Conservation (phyloP, 2,888 invertebrate species). For the Sarcophaga caerulescens region DNA sequence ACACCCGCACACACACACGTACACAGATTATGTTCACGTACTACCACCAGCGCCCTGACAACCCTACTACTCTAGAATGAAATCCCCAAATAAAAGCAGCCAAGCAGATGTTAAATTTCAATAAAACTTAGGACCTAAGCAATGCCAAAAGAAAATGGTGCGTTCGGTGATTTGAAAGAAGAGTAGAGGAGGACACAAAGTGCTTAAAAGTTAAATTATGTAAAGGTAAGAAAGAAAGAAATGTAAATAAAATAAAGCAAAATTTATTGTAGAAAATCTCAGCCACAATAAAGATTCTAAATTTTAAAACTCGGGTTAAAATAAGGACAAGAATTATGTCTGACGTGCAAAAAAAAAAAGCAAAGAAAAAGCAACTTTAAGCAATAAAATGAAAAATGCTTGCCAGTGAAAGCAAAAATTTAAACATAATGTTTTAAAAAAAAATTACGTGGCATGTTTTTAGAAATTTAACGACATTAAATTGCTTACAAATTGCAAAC, state of each 20-base stretch:
- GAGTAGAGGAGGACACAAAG: background rate
- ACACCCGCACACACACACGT: too few relatives aligned
- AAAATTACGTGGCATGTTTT: too few relatives aligned
- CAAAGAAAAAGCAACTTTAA: too few relatives aligned
- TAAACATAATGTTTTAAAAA: too few relatives aligned
- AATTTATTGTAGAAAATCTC: background rate
- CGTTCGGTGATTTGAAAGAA: background rate
- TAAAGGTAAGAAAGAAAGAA: background rate
- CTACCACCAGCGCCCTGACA: too few relatives aligned
- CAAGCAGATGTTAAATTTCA: slow-evolving; percentile 3
- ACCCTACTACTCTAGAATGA: background rate
- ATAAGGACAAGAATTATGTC: background rate
- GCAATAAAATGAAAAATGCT: slow-evolving; percentile 3
- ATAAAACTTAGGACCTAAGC: background rate
- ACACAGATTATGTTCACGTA: too few relatives aligned
- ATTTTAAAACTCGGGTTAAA: background rate
- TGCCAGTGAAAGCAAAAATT: background rate
- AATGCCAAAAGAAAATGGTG: background rate
- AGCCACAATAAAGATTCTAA: slow-evolving; percentile 9
- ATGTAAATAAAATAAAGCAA: too few relatives aligned
- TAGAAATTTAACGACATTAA: too few relatives aligned
- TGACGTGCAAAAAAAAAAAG: background rate
- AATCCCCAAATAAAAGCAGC: slow-evolving; percentile 16
- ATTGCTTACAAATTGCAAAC: too few relatives aligned
- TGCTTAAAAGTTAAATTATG: background rate